Conservation (phyloP, 2,888 invertebrate genomes). For the Oegoconia quadripuncta region DNA sequence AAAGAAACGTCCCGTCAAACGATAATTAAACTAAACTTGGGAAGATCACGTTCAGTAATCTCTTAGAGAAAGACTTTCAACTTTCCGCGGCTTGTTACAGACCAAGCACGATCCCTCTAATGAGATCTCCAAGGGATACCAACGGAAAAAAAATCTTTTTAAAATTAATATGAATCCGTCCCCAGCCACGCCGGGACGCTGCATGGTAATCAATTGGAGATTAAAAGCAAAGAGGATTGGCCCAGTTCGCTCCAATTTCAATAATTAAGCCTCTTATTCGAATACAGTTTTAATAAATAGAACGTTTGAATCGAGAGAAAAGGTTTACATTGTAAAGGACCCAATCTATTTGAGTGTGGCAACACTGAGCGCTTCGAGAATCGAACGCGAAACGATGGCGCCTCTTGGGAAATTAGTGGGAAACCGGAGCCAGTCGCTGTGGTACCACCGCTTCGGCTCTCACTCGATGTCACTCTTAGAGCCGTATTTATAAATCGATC, state of each 20-base stretch:
- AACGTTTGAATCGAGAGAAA: constrained; percentile 21
- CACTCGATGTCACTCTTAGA: constrained; percentile 2
- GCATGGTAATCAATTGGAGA: constrained; percentile 57
- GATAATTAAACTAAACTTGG: constrained; percentile 11
- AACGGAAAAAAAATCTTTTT: constrained; percentile 46
- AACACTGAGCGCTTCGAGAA: constrained; percentile 44
- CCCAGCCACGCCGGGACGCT: constrained; percentile 28
- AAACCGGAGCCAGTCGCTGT: constrained; percentile 15
- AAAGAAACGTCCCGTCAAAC: too few relatives aligned
- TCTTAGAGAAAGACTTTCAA: background rate
- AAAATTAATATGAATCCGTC: constrained; percentile 57
- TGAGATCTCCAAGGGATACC: constrained; percentile 52
- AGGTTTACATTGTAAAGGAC: constrained; percentile 39
- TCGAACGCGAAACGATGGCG: constrained; percentile 37
- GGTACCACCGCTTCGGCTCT: constrained; percentile 1
- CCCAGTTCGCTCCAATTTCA: constrained; percentile 25
- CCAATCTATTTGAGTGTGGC: constrained; percentile 52
- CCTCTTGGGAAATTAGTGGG: constrained; percentile 55
- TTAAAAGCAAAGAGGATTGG: constrained; percentile 51
- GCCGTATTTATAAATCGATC: too few relatives aligned
- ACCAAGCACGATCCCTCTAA: constrained; percentile 44
- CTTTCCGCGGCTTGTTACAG: constrained; percentile 27
- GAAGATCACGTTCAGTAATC: constrained; percentile 24
- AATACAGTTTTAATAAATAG: constrained; percentile 8
- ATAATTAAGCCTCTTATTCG: constrained; percentile 34